Evolutionary conservation across 2,888 invertebrate genomes (phyloP).

Genomic region (Tachina fera): DNA sequence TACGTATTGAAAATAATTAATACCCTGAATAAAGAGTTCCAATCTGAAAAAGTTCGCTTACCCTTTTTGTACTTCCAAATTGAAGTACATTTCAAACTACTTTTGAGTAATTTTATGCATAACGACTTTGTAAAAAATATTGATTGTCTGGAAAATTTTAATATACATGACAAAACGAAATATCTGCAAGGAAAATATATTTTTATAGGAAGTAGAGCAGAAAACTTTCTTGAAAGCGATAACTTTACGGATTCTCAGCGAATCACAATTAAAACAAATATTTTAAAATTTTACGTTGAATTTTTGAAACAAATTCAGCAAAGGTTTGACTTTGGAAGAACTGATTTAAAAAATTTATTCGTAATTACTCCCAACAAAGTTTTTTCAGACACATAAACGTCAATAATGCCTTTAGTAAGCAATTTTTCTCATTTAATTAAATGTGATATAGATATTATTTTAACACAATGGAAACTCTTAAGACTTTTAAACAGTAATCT

Average conservation of each 20-base stretch:
- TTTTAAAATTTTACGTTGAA: constrained; percentile 39
- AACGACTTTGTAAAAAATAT: constrained; percentile 28
- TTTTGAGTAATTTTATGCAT: constrained; percentile 33
- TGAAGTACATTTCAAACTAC: constrained; percentile 25
- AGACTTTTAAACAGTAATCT: constrained; percentile 24
- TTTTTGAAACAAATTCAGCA: constrained; percentile 24
- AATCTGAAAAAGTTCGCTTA: constrained; percentile 60
- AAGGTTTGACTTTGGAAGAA: constrained; percentile 44
- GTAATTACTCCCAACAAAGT: constrained; percentile 11
- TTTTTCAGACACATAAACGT: constrained; percentile 13
- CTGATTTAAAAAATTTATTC: constrained; percentile 12
- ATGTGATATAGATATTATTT: constrained; percentile 18
- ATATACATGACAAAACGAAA: constrained; percentile 6
- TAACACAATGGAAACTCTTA: constrained; percentile 17
- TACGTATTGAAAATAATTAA: constrained; percentile 67
- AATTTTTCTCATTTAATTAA: constrained; percentile 16
- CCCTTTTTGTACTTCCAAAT: constrained; percentile 48
- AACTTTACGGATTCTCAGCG: constrained; percentile 19
- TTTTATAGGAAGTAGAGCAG: constrained; percentile 48
- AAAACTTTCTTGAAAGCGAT: constrained; percentile 12
- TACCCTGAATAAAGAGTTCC: constrained; percentile 56
- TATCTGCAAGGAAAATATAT: constrained; percentile 9
- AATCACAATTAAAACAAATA: constrained; percentile 12
- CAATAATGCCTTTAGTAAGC: constrained; percentile 29
- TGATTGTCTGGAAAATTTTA: constrained; percentile 21